phyloP scores from a whole-genome alignment of 2,113 vertebrate species.

The Gavialis gangeticus region DNA sequence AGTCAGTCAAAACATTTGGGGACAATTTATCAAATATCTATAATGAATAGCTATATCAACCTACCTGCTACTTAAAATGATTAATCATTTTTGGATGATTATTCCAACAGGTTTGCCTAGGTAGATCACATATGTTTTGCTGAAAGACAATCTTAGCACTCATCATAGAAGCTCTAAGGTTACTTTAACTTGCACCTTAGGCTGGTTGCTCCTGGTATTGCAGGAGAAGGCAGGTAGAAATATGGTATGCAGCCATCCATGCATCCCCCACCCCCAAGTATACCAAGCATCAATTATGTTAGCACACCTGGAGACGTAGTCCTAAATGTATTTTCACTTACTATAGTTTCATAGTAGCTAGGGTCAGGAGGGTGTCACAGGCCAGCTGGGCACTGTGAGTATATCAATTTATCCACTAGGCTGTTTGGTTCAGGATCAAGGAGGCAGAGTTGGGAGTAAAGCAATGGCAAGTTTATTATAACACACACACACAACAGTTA shows the following conservation, averaged over 20 bases:
- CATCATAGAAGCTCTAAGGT: not conserved
- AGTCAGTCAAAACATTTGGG: not conserved
- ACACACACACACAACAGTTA: no score
- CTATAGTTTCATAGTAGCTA: no score
- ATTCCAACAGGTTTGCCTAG: conserved; percentile 2
- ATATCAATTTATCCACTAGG: no score
- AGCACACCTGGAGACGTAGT: not conserved
- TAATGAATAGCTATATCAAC: not conserved
- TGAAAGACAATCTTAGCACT: conserved; percentile 34
- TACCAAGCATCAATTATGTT: not conserved
- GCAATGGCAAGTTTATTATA: no score
- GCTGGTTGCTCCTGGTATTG: not conserved
- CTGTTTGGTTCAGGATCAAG: no score
- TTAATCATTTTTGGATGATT: not conserved
- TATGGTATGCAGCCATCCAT: not conserved
- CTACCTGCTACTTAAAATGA: not conserved
- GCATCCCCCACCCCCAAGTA: accelerated
- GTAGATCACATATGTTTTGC: conserved; percentile 21
- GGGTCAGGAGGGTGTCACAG: no score
- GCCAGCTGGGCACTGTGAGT: no score
- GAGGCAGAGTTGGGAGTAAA: no score
- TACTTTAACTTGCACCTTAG: not conserved
- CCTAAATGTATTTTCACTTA: not conserved
- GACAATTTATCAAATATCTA: not conserved
- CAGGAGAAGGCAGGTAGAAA: not conserved